Evolutionary conservation across 2,113 vertebrate genomes (phyloP).

Genomic region (Alligator sinensis): DNA sequence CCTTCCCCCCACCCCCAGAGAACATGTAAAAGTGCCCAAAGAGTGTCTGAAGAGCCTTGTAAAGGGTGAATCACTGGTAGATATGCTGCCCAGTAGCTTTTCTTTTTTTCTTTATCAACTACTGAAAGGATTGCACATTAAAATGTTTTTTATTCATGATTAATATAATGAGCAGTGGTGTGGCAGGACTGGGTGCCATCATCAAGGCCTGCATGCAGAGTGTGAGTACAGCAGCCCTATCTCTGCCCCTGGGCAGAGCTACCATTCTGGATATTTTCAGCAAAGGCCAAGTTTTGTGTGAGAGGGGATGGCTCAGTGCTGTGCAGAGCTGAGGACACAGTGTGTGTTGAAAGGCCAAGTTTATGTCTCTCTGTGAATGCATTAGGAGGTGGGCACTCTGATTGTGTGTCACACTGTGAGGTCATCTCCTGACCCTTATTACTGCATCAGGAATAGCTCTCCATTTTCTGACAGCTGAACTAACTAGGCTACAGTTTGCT

Average conservation of each 20-base stretch:
- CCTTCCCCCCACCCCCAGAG: too few relatives aligned
- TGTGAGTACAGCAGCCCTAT: background rate
- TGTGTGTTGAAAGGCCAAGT: background rate
- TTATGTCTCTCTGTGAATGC: background rate
- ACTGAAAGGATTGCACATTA: too few relatives aligned
- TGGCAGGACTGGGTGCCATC: background rate
- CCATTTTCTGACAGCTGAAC: background rate
- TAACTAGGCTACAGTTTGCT: background rate
- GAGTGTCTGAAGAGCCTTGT: too few relatives aligned
- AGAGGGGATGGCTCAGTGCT: too few relatives aligned
- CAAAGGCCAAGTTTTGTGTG: too few relatives aligned
- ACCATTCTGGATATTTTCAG: too few relatives aligned
- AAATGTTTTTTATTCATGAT: background rate
- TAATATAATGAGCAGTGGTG: background rate
- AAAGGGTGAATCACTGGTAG: too few relatives aligned
- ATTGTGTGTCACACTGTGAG: background rate
- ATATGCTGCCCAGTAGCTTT: too few relatives aligned
- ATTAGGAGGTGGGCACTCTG: background rate
- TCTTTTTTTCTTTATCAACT: too few relatives aligned
- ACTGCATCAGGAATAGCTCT: background rate
- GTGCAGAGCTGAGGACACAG: background rate
- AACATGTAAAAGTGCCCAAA: too few relatives aligned
- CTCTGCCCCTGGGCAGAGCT: background rate
- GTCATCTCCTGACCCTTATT: too few relatives aligned
- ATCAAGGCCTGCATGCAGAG: background rate